Base-by-base conservation (phyloP, 2,113 vertebrate species). In the Cathartes aura region DNA sequence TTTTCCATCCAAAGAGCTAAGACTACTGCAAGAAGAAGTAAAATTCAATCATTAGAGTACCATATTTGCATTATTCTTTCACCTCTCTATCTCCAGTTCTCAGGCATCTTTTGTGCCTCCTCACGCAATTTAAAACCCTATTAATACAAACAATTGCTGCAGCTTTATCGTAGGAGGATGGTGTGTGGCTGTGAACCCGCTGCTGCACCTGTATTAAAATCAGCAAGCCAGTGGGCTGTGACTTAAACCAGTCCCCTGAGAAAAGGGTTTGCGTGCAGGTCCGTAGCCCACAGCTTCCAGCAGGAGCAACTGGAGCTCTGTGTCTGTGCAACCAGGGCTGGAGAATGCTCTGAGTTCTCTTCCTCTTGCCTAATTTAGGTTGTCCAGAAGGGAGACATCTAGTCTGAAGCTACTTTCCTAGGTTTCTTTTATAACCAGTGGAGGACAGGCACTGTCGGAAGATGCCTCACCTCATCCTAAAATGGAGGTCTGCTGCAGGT, bases 201-300 rank as follows among this genome's bases (percentile, higher is more conserved):
- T 86, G 64, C 38, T 95, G 87, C 82, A 92, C 86, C 92, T 93
- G 75, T 87, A 78, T 90, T 87, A 56, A 75, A 87, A 93, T 93
- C 68, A 92, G 72, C 64, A 75, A 91, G 15, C n/a, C 82, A 63
- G 43, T 0, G 0, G 75, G 60, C 27, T 82, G 55, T 45, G 76
- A 45, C 64, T 82, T 52, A 52, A 91, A 34, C 43, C 81, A 43
- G 40, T 40, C 55, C 40, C 19, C 30, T 29, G 56, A 82, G 91
- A 56, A 87, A 79, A 63, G 43, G 8, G 6, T 15, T 19, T 76
- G 48, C 21, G 15, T 6, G 8, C 1, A 3, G 3, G 16, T 68
- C 70, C 2, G 2, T 1, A 84, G 64, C 36, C 53, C 43, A 45
- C 43, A 71, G 48, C 68, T 78, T 93, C 64, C 21, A 74, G 34